Evolutionary conservation across 2,888 invertebrate genomes (phyloP), one percentile per base, ranked within the genome.

Genomic region (Agrotis puta): DNA sequence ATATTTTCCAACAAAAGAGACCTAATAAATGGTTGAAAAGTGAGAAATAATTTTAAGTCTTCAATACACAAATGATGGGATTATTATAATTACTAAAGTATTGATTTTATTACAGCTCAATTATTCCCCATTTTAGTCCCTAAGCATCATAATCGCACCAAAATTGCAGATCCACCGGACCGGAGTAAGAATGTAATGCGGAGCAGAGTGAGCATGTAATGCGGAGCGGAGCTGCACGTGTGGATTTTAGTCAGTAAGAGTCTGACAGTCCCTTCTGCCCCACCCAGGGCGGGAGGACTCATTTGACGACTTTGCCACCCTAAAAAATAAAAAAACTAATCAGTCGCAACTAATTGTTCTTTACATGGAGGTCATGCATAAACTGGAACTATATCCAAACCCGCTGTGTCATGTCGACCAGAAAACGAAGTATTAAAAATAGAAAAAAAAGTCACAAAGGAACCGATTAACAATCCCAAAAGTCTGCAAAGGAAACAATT

Each of bases 401-500:
- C 22, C 22, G 24, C 6, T 27, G 24, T 14, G 5, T 33, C 48
- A 24, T 48, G 27, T 16, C 22, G 22, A 18, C 3, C 11, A 16
- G 14, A 43, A 39, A 18, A 53, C 47, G 39, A 16, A 14, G 2
- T 20, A 16, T 18, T 9, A 56, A 33, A 53, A 53, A 24, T 20
- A n/a, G 18, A 50, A 59, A 67, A 18, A 69, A 70, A 16, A 51
- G 4, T 39, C 39, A 39, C 39, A 39, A 39, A 39, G 39, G 9
- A 39, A 58, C 50, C 50, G 48, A 24, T 64, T 67, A 24, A 68
- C 20, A 47, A 63, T 75, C 45, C 58, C 48, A 51, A 68, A 68
- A 72, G 2, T 43, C 18, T 2, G 43, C 14, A 70, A 57, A 77
- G 51, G 67, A 71, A 81, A 69, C 68, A 63, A 64, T 51, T 69